Base-by-base conservation (phyloP, 2,797 vertebrate genomes). In the Lithobates pipiens region DNA sequence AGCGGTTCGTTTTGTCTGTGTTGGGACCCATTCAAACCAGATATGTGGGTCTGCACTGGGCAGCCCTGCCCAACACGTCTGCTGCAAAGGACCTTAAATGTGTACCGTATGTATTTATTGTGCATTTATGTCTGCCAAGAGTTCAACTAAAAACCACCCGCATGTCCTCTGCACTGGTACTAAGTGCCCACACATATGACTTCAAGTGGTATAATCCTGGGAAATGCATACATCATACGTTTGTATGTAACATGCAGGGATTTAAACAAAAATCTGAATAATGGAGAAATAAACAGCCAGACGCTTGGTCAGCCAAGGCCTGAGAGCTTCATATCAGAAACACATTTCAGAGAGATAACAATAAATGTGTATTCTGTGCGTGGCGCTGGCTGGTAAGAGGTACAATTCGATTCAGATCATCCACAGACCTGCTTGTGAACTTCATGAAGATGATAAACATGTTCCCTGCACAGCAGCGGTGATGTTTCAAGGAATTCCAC, bases 401-500 rank as follows among this genome's bases (percentile, higher is more conserved):
- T 27, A 46, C 42, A 27, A 39, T 25, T 54, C 73, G 16, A 10
- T 76, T 25, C 11, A 76, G 32, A 32, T 54, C 13, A 61, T 32
- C 25, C 54, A 11, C 67, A 80, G 50, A 39, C 71, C 50, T 73
- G 69, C 79, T 73, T 42, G 32, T 61, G 50, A 81, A 32, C 69
- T 18, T 73, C 46, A 27, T 21, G 32, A 63, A 61, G 69, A 72
- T 44, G 69, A 80, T 73, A 72, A 81, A 81, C 46, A 81, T 81
- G n/a, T 71, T 68, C 82, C 75, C 16, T 25, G 29, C 44, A 72
- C 68, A 61, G 44, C 79, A 71, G 13, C 67, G 71, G 78, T 57
- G 44, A 70, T 27, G 44, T 72, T 81, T 61, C 69, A 72, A 70
- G 29, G 61, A 83, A 76, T 83, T 76, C 73, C 82, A 83, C 65